Base-by-base conservation (phyloP, 2,888 invertebrate species). In the Chironomus tentans region DNA sequence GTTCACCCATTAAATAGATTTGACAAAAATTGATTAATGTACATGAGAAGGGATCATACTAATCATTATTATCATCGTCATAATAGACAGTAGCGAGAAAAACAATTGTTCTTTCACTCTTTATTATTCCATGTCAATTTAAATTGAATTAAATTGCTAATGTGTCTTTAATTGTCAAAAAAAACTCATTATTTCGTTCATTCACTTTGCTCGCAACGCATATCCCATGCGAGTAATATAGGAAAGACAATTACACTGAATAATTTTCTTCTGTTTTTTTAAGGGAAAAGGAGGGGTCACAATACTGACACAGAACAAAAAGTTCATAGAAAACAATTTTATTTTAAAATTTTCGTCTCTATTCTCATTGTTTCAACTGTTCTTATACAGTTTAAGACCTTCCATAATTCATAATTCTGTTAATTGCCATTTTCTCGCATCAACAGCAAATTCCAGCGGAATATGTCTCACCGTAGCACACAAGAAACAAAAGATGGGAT, bases 111-210 rank as follows among this genome's bases (percentile, higher is more conserved):
- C 50, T 50, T n/a, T 13, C 50, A 50, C 15, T 50, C 15, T 56
- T 56, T 50, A 50, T 50, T 50, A 38, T 15, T 56, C 6, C 56
- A 56, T 56, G 21, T 21, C 21, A 65, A 24, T 50, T 18, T 72
- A 72, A 72, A 72, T 72, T 72, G 72, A 72, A 72, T 72, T 72
- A 72, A 72, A 72, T 72, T 72, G 72, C 61, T 72, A 72, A 72
- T 72, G 72, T 72, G 24, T 18, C 72, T 72, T 72, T 72, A 72
- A 72, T 72, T 72, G 72, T 22, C 61, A 72, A 22, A 65, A 22
- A 18, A 65, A n/a, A 38, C n/a, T 50, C 62, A 72, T 72, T 72
- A 72, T 15, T 61, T 61, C 46, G 72, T 50, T 24, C 46, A 21
- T 28, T 68, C 68, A 68, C 21, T 38, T 28, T 21, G 12, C 65